These are phyloP conservation scores for Macroteleia sp. DNA, from an alignment of 2,888 invertebrate species.

Conservation along the genomic window DNA sequence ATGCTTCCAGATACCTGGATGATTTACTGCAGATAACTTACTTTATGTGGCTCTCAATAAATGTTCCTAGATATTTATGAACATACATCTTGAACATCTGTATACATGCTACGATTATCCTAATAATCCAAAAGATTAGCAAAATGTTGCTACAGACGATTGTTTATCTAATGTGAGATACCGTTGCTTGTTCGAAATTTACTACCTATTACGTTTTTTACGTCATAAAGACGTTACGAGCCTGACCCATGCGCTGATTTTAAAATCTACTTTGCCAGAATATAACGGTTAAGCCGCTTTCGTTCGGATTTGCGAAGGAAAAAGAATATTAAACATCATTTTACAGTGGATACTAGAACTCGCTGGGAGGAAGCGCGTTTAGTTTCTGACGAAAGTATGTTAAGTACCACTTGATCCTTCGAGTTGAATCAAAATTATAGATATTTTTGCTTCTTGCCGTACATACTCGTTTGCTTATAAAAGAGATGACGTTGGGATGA, in stretches of 20 bases:
- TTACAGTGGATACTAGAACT: conserved; percentile 26
- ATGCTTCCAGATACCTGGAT: too few species aligned
- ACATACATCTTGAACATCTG: too few species aligned
- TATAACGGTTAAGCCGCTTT: conserved; percentile 51
- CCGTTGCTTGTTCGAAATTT: conserved; percentile 42
- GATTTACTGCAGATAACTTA: too few species aligned
- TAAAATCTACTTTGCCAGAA: conserved; percentile 55
- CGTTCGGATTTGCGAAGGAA: conserved; percentile 32
- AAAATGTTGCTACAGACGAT: neutral
- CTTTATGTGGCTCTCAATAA: too few species aligned
- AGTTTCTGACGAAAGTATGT: conserved; percentile 43
- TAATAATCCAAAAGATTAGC: too few species aligned
- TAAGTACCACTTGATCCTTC: conserved; percentile 45
- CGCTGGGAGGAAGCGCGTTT: conserved; percentile 25
- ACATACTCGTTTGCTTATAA: neutral
- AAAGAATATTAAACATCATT: conserved; percentile 44
- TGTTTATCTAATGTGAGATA: conserved; percentile 9
- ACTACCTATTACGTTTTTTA: conserved; percentile 44
- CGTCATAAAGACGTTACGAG: conserved; percentile 49
- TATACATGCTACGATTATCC: too few species aligned
- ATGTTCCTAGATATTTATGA: too few species aligned
- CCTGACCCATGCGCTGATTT: conserved; percentile 57
- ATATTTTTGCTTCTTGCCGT: conserved; percentile 10
- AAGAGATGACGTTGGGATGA: conserved; percentile 9
- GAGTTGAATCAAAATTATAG: conserved; percentile 33